Percentiles rank a stretch among this genome's conserved stretches.
phyloP scores from a whole-genome alignment of 2,888 invertebrate species.

The Chesias legatella region DNA sequence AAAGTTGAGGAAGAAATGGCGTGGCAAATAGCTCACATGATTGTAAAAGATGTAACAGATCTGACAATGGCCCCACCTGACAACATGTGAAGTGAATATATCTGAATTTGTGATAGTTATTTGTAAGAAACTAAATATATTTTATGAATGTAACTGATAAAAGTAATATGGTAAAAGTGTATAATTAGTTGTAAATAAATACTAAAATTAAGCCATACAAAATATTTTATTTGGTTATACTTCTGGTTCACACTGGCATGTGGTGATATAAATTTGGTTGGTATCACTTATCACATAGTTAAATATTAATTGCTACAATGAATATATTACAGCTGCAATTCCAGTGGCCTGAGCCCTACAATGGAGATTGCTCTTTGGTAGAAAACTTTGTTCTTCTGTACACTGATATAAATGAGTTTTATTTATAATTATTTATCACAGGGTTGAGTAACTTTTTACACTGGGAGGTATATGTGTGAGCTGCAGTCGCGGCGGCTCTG shows the following conservation, averaged over 20 bases:
- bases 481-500: conserved; percentile 64
- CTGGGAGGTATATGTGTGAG: conserved; percentile 56
- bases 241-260: neutral
- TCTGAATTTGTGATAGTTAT: conserved; percentile 45
- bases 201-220: neutral
- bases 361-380: neutral
- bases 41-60: conserved; percentile 95
- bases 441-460: conserved; percentile 71
- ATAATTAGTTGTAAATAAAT: conserved; percentile 33
- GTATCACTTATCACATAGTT: no score
- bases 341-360: no score
- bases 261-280: no score
- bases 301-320: no score
- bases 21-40: conserved; percentile 98
- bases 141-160: conserved; percentile 52
- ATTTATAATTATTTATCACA: conserved; percentile 42
- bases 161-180: conserved; percentile 29
- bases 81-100: conserved; percentile 49
- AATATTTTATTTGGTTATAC: neutral
- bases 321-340: no score
- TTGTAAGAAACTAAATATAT: conserved; percentile 44
- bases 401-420: conserved; percentile 4
- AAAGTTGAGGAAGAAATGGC: conserved; percentile 97
- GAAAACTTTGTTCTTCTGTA: neutral
- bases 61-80: conserved; percentile 86